A percentile compares a stretch with the other conserved stretches of the same genome.
These are phyloP conservation scores for Corythoichthys haematopterus DNA, from an alignment of 2,113 vertebrate species.

Conservation along the genomic window DNA sequence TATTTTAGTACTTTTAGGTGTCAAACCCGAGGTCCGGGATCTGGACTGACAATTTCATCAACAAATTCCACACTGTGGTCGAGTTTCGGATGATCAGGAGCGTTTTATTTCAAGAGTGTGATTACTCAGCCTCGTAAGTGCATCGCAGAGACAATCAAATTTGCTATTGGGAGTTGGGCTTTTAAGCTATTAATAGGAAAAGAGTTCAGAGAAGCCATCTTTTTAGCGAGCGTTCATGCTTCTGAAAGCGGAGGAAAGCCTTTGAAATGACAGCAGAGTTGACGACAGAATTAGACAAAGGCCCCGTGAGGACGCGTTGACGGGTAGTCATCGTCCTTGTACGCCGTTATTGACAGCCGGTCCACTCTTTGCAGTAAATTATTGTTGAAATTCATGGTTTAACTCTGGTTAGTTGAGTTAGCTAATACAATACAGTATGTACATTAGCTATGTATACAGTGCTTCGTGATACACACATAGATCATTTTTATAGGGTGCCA, in stretches of 20 bases:
- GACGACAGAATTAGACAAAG: neutral
- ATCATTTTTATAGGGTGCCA: too few relatives aligned
- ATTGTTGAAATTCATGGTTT: neutral
- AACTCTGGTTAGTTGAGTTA: too few relatives aligned
- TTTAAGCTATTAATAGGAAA: slow-evolving; percentile 20
- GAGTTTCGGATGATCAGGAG: neutral
- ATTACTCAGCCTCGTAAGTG: neutral
- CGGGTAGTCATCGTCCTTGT: neutral
- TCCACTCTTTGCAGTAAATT: neutral
- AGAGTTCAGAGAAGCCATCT: slow-evolving; percentile 19
- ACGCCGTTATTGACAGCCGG: neutral
- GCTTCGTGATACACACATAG: too few relatives aligned
- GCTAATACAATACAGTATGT: too few relatives aligned
- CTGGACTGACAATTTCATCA: neutral
- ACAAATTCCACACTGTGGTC: neutral
- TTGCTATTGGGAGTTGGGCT: neutral
- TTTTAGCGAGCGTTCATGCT: slow-evolving; percentile 20
- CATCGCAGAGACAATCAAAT: slow-evolving; percentile 7
- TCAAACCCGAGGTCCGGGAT: neutral
- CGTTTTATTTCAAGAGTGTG: neutral
- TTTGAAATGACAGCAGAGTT: slow-evolving; percentile 40
- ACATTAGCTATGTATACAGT: too few relatives aligned
- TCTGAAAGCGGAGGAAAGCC: slow-evolving; percentile 8
- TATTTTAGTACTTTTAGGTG: slow-evolving; percentile 17
- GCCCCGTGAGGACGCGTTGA: neutral